A percentile compares a stretch with the other conserved stretches of the same genome.
Conservation (phyloP, 2,797 vertebrate genomes). For the Sebastes itinus region DNA sequence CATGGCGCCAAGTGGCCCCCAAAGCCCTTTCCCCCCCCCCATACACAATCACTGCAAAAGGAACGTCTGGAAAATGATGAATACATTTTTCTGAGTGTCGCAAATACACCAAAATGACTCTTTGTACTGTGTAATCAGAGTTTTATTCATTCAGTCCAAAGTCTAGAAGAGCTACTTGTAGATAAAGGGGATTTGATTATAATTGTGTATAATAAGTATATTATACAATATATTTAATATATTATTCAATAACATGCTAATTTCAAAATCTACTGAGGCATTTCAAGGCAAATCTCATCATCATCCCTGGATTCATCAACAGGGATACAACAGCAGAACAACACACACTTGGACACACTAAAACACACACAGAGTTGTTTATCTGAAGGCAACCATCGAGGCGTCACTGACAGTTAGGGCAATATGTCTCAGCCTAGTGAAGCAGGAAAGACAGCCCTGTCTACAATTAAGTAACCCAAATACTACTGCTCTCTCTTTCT, state of each 20-base stretch:
- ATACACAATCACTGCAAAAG: neutral
- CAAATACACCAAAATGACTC: neutral
- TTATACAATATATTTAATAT: slow-evolving; percentile 6
- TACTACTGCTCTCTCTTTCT: slow-evolving; percentile 34
- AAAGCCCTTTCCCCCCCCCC: neutral
- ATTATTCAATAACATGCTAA: slow-evolving; percentile 15
- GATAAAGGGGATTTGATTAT: neutral
- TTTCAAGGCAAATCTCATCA: slow-evolving; percentile 34
- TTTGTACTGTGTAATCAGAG: neutral
- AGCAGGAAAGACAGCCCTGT: slow-evolving; percentile 74
- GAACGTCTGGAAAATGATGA: neutral
- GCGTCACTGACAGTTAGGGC: slow-evolving; percentile 73
- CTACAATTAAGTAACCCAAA: slow-evolving; percentile 77
- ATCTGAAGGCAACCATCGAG: slow-evolving; percentile 67
- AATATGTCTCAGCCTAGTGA: slow-evolving; percentile 77
- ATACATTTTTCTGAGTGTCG: neutral
- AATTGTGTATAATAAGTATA: slow-evolving; percentile 10
- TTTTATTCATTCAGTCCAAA: neutral
- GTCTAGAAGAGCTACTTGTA: neutral
- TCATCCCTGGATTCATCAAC: slow-evolving; percentile 32
- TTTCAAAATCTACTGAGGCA: slow-evolving; percentile 37
- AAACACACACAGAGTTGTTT: slow-evolving; percentile 58
- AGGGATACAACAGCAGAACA: slow-evolving; percentile 18
- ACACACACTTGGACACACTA: slow-evolving; percentile 34
- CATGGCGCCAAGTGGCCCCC: neutral